Evolutionary conservation across 2,797 vertebrate genomes (phyloP).

Genomic region (Neoniphon sammara): DNA sequence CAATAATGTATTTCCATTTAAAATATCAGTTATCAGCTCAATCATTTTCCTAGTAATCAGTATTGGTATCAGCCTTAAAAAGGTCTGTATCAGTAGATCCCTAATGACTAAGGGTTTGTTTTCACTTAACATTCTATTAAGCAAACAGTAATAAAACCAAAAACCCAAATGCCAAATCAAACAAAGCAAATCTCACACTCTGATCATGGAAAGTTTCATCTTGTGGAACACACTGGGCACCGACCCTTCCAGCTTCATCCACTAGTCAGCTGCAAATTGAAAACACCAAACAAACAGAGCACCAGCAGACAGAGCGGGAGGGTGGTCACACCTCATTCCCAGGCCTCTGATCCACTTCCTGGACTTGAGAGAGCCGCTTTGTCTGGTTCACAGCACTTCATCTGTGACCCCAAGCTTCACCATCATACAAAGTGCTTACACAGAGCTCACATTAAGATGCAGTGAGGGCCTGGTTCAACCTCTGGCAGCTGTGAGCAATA

Average conservation of each 20-base stretch:
- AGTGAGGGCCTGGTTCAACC: conserved; percentile 31
- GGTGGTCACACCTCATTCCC: conserved; percentile 41
- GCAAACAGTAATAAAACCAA: too few relatives aligned
- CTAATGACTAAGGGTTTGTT: too few relatives aligned
- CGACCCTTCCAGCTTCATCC: neutral
- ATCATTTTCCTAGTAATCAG: too few relatives aligned
- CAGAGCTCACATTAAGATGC: conserved; percentile 21
- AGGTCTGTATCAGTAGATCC: too few relatives aligned
- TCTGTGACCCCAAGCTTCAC: conserved; percentile 40
- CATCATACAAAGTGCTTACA: conserved; percentile 36
- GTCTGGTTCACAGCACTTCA: conserved; percentile 53
- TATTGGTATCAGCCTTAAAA: too few relatives aligned
- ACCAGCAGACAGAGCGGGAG: conserved; percentile 30
- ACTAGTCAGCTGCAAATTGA: conserved; percentile 13
- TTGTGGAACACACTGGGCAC: neutral
- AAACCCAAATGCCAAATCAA: too few relatives aligned
- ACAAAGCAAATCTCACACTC: neutral
- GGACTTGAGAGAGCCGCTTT: conserved; percentile 48
- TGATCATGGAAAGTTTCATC: conserved; percentile 22
- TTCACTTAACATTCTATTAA: too few relatives aligned
- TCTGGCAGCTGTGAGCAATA: conserved; percentile 75
- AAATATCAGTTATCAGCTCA: too few relatives aligned
- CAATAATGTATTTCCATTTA: too few relatives aligned
- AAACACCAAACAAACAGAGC: conserved; percentile 24
- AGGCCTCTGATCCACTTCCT: conserved; percentile 43